A percentile compares a stretch with the other conserved stretches of the same genome.
phyloP scores from a whole-genome alignment of 2,888 invertebrate species.

The Lepas anatifera region DNA sequence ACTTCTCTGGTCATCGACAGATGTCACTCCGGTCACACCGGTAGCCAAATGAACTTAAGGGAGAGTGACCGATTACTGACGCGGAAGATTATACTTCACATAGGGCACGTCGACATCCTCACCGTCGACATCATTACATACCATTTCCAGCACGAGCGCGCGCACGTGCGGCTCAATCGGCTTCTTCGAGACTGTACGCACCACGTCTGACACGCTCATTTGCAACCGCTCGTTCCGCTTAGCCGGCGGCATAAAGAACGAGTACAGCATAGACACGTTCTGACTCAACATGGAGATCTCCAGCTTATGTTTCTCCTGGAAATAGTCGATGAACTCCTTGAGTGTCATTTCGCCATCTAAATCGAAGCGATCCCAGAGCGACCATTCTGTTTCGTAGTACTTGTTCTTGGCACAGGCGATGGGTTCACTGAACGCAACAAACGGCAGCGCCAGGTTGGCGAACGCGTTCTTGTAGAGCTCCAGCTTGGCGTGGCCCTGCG shows the following conservation, averaged over 20 bases:
- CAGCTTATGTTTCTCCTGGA: slow-evolving; percentile 72
- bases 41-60: too few species aligned
- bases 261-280: slow-evolving; percentile 96
- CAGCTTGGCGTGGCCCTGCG: slow-evolving; percentile 53
- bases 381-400: slow-evolving; percentile 88
- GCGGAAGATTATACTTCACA: slow-evolving; percentile 74
- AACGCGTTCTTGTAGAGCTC: slow-evolving; percentile 86
- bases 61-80: too few species aligned
- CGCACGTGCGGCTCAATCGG: slow-evolving; percentile 80
- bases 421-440: slow-evolving; percentile 94
- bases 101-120: slow-evolving; percentile 98
- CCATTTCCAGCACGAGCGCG: slow-evolving; percentile 91
- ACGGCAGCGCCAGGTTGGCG: slow-evolving; percentile 87
- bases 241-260: slow-evolving; percentile 90
- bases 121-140: slow-evolving; percentile 85
- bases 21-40: too few species aligned
- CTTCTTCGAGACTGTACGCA: slow-evolving; percentile 81
- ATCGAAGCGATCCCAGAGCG: slow-evolving; percentile 96
- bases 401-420: slow-evolving; percentile 62
- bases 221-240: slow-evolving; percentile 77
- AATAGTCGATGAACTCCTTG: slow-evolving; percentile 83
- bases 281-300: slow-evolving; percentile 98
- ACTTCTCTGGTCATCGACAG: neutral
- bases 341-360: slow-evolving; percentile 71
- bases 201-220: slow-evolving; percentile 45